Percentiles rank a stretch among this genome's conserved stretches.
Conservation (phyloP, 2,113 vertebrate genomes). For the Thymallus thymallus region DNA sequence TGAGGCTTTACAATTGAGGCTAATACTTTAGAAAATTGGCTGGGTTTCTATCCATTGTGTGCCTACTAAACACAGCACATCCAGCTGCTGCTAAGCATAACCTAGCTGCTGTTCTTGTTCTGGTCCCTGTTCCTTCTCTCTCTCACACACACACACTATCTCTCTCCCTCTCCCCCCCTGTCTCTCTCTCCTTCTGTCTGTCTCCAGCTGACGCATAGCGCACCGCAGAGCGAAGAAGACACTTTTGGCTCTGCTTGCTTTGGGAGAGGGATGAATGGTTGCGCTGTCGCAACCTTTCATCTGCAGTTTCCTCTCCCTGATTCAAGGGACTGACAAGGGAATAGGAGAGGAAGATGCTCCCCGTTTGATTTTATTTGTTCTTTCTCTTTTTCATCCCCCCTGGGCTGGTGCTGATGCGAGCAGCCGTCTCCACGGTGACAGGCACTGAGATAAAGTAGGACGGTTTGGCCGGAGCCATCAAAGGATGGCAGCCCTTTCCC, state of each 20-base stretch:
- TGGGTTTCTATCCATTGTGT: slow-evolving; percentile 24
- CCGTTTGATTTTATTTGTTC: slow-evolving; percentile 37
- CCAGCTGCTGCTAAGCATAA: slow-evolving; percentile 11
- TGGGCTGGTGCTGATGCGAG: slow-evolving; percentile 68
- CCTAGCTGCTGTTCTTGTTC: not conserved
- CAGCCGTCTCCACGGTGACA: slow-evolving; percentile 72
- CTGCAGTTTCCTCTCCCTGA: slow-evolving; percentile 16
- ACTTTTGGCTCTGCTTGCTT: slow-evolving; percentile 15
- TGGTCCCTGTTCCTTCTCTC: not conserved
- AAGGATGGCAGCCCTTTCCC: slow-evolving; percentile 55
- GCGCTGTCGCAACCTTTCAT: slow-evolving; percentile 35
- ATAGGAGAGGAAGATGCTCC: slow-evolving; percentile 34
- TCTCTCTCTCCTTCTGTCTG: not conserved
- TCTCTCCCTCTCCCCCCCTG: not conserved
- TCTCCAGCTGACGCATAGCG: not conserved
- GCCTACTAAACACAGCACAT: slow-evolving; percentile 42
- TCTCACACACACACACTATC: not conserved
- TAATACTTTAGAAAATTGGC: slow-evolving; percentile 30
- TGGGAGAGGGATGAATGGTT: slow-evolving; percentile 36
- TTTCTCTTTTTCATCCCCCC: slow-evolving; percentile 44
- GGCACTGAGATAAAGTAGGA: slow-evolving; percentile 62
- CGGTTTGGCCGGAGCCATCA: slow-evolving; percentile 52
- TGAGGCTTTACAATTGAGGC: slow-evolving; percentile 31
- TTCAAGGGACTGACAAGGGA: slow-evolving; percentile 41
- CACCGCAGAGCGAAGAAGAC: not conserved